phyloP scores from a whole-genome alignment of 2,888 invertebrate species.

The Tenthredo scrophulariae region DNA sequence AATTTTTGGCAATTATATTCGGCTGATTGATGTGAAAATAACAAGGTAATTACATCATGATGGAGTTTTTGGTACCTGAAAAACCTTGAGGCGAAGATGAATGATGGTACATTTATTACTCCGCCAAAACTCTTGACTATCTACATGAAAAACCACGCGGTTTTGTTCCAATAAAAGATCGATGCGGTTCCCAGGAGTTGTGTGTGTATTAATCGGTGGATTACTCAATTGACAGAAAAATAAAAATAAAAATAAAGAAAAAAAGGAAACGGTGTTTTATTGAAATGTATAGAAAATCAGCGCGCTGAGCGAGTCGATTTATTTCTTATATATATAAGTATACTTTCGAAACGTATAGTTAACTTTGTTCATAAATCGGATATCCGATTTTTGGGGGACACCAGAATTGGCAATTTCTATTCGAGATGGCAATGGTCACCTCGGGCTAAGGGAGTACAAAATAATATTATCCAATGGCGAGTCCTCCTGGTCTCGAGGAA shows the following conservation, averaged over 20 bases:
- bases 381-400: conserved; percentile 27
- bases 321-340: neutral
- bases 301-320: neutral
- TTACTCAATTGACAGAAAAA: neutral
- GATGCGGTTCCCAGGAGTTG: neutral
- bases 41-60: conserved; percentile 9
- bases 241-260: neutral
- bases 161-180: neutral
- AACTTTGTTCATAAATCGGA: conserved; percentile 40
- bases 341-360: neutral
- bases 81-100: neutral
- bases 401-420: conserved; percentile 55
- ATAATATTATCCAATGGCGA: conserved; percentile 56
- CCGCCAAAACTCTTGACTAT: neutral
- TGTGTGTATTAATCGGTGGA: neutral
- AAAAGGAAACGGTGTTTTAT: neutral
- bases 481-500: conserved; percentile 51
- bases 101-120: conserved; percentile 3
- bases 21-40: conserved; percentile 5
- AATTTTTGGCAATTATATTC: neutral
- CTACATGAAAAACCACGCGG: neutral
- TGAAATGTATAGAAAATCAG: neutral
- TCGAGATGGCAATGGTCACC: conserved; percentile 31
- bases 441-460: conserved; percentile 44
- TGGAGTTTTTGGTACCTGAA: neutral